phyloP scores from a whole-genome alignment of 1,140 invertebrate species.

The Apolygus lucorum region DNA sequence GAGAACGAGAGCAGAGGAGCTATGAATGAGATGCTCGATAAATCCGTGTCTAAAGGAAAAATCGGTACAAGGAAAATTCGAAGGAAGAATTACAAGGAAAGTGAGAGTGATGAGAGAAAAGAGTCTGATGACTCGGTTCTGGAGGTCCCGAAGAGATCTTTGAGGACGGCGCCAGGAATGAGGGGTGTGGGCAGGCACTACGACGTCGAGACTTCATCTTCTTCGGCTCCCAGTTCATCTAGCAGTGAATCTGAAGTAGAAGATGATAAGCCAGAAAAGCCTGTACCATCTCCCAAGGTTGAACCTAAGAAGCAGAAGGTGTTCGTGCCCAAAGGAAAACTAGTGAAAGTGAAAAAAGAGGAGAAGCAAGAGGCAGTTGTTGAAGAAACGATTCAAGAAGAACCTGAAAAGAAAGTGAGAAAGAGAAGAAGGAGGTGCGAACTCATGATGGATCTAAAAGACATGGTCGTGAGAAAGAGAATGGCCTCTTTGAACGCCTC shows the following conservation, averaged over 20 bases:
- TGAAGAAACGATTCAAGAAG: conserved; percentile 28
- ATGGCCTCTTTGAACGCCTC: conserved; percentile 90
- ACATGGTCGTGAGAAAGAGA: conserved; percentile 77
- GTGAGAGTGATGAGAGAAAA: neutral
- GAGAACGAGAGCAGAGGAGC: conserved; percentile 63
- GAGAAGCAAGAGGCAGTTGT: conserved; percentile 29
- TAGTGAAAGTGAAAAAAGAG: conserved; percentile 22
- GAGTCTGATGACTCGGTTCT: neutral
- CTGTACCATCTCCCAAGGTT: neutral
- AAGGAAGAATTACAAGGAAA: conserved; percentile 32
- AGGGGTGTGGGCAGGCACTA: conserved; percentile 71
- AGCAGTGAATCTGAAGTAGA: conserved; percentile 40
- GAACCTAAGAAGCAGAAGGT: neutral
- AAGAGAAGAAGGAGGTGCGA: conserved; percentile 50
- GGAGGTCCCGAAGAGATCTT: conserved; percentile 40
- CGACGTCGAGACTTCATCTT: conserved; percentile 55
- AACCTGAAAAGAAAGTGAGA: conserved; percentile 38
- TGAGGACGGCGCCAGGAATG: conserved; percentile 62
- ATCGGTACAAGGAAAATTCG: conserved; percentile 30
- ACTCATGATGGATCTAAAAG: conserved; percentile 72
- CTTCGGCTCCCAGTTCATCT: conserved; percentile 39
- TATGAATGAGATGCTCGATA: conserved; percentile 29
- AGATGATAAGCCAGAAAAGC: conserved; percentile 32
- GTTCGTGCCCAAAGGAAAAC: conserved; percentile 18
- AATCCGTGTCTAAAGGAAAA: conserved; percentile 27